Base-by-base conservation (phyloP, 1,140 invertebrate genomes). In the Drosophila teissieri region DNA sequence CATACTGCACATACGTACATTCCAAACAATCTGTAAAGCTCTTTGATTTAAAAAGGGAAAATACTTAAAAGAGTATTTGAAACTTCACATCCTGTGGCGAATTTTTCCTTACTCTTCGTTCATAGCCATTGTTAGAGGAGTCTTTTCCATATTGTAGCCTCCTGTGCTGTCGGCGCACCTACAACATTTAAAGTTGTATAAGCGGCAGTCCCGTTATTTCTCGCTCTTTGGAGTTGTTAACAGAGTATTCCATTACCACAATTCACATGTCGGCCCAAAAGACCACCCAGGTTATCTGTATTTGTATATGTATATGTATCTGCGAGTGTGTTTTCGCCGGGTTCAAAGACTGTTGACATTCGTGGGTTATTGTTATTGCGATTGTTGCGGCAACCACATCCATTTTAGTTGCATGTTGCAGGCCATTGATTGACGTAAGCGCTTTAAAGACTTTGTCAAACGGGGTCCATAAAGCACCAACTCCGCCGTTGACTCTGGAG, bases 391-490 rank as follows among this genome's bases (percentile, higher is more conserved):
- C 53, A 77, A 77, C 74, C 73, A 75, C 73, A 76, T 76, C 73
- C 73, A 72, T 76, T 76, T 77, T 76, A 58, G 73, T 49, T 60
- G 73, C 73, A 76, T 67, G 58, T 63, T 68, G 45, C 45, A 48
- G 53, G 52, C 63, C 67, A 57, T 72, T 78, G 79, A 83, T 88
- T 88, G 82, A 88, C 78, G 70, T 81, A 86, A 86, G 82, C 82
- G 74, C 83, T 88, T 86, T 78, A 86, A 68, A 74, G 72, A 58
- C 73, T 76, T 67, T 53, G 46, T 44, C 61, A 48, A 57, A 37
- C 27, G 62, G 11, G 65, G 51, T 49, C 48, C 55, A 45, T 46
- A 57, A 49, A 37, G 42, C 53, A 54, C 24, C 60, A 40, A 54
- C 58, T 54, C 2, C 39, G 34, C 12, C 15, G 22, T 27, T 39